A percentile compares a stretch with the other conserved stretches of the same genome.
Conservation (phyloP, 2,888 invertebrate species). For the Chymomyza fuscimana region DNA sequence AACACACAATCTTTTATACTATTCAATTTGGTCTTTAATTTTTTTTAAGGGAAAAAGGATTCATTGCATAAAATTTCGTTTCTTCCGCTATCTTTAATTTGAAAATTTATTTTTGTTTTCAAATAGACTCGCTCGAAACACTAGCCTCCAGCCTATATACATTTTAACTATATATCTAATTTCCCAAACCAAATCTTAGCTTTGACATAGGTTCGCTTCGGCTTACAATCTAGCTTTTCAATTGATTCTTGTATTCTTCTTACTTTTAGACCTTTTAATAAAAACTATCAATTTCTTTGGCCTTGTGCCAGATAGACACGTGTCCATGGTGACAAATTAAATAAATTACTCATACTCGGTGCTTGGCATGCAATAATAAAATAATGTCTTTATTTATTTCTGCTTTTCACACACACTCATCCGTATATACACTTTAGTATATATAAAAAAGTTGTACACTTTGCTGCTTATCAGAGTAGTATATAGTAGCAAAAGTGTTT, state of each 20-base stretch:
- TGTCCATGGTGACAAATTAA: not conserved
- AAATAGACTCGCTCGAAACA: no score
- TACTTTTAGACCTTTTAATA: not conserved
- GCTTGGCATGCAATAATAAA: conserved; percentile 22
- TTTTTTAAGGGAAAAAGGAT: no score
- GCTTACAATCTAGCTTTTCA: not conserved
- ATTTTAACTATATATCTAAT: no score
- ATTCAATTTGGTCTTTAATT: no score
- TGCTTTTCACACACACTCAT: not conserved
- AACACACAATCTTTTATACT: no score
- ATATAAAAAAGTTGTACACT: conserved; percentile 15
- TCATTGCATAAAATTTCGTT: no score
- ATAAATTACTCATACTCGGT: not conserved
- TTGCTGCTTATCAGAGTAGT: conserved; percentile 10
- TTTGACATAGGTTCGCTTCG: not conserved
- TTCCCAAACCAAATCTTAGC: no score
- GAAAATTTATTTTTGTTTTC: no score
- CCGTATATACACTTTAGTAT: not conserved
- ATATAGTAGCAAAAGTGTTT: not conserved
- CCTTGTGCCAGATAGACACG: not conserved
- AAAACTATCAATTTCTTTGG: not conserved
- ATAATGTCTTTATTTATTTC: conserved; percentile 34
- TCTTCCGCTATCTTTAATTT: no score
- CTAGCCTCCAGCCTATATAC: no score
- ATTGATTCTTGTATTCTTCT: not conserved